These are phyloP conservation scores for Ophiodon elongatus DNA, from an alignment of 2,113 vertebrate species.

Conservation along the genomic window DNA sequence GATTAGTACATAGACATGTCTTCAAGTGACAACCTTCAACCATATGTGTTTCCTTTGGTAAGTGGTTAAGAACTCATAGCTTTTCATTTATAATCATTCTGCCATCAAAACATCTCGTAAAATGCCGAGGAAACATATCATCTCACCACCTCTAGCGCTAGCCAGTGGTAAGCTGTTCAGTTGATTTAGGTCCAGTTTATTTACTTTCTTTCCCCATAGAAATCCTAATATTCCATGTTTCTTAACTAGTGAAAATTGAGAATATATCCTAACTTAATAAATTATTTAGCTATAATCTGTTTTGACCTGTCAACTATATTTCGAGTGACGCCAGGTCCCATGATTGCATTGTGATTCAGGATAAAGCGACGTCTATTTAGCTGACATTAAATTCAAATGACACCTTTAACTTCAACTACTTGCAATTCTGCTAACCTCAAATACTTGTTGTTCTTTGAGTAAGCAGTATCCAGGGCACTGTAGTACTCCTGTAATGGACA, in stretches of 20 bases:
- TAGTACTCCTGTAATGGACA: background rate
- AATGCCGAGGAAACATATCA: background rate
- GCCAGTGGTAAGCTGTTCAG: background rate
- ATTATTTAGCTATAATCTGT: background rate
- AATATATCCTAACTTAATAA: background rate
- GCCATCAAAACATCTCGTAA: background rate
- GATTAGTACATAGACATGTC: background rate
- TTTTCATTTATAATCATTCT: background rate
- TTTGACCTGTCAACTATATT: background rate
- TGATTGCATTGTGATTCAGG: background rate
- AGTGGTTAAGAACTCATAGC: background rate
- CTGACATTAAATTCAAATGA: background rate
- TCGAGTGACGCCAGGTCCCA: background rate
- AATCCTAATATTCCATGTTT: background rate
- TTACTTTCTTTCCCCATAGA: background rate
- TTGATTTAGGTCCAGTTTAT: background rate
- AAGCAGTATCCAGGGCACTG: background rate
- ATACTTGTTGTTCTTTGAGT: background rate
- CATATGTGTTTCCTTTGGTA: background rate
- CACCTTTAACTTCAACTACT: too few species aligned
- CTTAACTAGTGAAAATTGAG: background rate
- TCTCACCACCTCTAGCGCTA: background rate
- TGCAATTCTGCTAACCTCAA: background rate
- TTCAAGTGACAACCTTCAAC: background rate
- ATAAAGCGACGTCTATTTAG: background rate